A percentile compares a stretch with the other conserved stretches of the same genome.
Conservation (phyloP, 2,797 vertebrate genomes). For the Lindbergichthys nudifrons region DNA sequence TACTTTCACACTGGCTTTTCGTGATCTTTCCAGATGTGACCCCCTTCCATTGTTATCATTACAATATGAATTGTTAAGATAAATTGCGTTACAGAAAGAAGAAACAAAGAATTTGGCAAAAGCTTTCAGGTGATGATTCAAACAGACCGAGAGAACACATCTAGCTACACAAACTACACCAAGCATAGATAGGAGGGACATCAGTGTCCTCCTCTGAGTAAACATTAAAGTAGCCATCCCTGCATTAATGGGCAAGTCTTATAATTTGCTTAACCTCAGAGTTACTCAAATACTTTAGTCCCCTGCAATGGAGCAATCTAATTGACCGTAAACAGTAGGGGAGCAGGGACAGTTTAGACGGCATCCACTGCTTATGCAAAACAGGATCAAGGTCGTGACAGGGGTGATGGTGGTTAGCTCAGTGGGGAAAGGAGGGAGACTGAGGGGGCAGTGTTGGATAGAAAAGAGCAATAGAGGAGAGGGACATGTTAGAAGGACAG, state of each 20-base stretch:
- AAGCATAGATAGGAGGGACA: background rate
- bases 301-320: conserved; percentile 34
- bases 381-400: conserved; percentile 61
- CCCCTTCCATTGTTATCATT: conserved; percentile 2
- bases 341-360: conserved; percentile 40
- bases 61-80: conserved; percentile 23
- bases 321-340: conserved; percentile 51
- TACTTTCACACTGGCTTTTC: conserved; percentile 22
- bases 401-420: conserved; percentile 40
- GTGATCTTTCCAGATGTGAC: conserved; percentile 21
- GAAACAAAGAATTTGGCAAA: conserved; percentile 14
- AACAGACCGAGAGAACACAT: conserved; percentile 26
- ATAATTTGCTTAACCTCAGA: conserved; percentile 48
- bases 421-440: background rate
- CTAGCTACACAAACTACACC: conserved; percentile 17
- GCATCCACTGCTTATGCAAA: conserved; percentile 54
- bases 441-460: background rate
- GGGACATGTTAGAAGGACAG: background rate
- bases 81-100: too few species aligned
- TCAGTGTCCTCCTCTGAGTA: conserved; percentile 15
- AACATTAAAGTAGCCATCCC: conserved; percentile 42
- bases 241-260: conserved; percentile 22
- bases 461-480: conserved; percentile 11
- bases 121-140: conserved; percentile 39
- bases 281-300: conserved; percentile 43